Conservation (phyloP, 2,797 vertebrate species). For the Chaetophractus vellerosus region DNA sequence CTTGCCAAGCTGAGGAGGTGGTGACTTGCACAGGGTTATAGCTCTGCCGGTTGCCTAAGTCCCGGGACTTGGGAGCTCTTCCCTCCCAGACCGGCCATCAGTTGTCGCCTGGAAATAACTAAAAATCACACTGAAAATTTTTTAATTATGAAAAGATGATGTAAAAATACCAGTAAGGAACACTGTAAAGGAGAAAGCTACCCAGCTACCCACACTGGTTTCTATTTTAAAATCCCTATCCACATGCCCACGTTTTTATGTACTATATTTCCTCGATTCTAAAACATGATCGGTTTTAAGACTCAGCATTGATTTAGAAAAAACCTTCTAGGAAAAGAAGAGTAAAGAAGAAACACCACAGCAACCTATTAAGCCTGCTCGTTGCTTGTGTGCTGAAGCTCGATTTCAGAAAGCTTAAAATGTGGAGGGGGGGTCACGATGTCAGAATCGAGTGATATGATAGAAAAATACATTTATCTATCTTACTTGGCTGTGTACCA, state of each 20-base stretch:
- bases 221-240: neutral
- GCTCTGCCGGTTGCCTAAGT: too few species aligned
- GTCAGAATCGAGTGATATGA: neutral
- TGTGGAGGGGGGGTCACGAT: too few species aligned
- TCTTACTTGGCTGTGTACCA: neutral
- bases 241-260: neutral
- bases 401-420: neutral
- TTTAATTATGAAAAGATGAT: neutral
- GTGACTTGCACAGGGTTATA: neutral
- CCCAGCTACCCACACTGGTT: neutral
- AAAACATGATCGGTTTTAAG: conserved; percentile 22
- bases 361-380: neutral
- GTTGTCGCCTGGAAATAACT: neutral
- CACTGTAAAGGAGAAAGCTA: neutral
- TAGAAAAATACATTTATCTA: neutral
- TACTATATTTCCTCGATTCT: neutral
- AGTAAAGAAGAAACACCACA: neutral
- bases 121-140: neutral
- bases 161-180: neutral
- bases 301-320: neutral
- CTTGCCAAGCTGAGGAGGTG: neutral
- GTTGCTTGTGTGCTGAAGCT: neutral
- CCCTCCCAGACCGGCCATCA: neutral
- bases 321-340: neutral
- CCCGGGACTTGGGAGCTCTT: neutral